Base-by-base conservation (phyloP, 2,113 vertebrate species). In the Ceyx margarethae region DNA sequence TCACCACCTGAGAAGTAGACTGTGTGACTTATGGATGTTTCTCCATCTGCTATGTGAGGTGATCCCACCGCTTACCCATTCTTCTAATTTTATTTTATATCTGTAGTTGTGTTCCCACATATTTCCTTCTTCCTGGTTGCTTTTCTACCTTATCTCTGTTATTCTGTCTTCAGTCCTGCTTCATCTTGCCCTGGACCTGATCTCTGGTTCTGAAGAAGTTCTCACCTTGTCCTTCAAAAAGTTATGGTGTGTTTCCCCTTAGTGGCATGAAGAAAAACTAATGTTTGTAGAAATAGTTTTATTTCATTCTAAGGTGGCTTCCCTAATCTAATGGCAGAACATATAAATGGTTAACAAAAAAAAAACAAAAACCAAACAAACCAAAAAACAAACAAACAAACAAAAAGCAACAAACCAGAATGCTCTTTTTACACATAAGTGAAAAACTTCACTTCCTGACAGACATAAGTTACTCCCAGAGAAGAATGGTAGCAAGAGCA, bases 401-500 rank as follows among this genome's bases (percentile, higher is more conserved):
- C 37, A 37, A 37, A 37, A 37, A 37, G 10, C 37, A 37, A 37
- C 37, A 37, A 37, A 37, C 10, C 37, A 68, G 15, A 79, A 51
- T 57, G 4, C 3, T 12, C 11, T 78, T 82, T 60, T 53, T 1
- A 4, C 2, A 7, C 1, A 0, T 29, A 15, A 18, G 14, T 33
- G 20, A 19, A 72, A 72, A 60, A 15, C 3, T 61, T 15, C 33
- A 6, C 17, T 76, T 92, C 43, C 23, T 61, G 6, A 4, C 60
- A 26, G 50, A 6, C 28, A 8, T 56, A 81, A 71, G 11, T 37
- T 15, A 35, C 3, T 58, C 22, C 19, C 37, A 61, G 69, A 85
- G 48, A 12, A 57, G 45, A 72, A 56, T 9, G 11, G 22, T 50
- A 50, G 21, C 21, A 22, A 50, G 22, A 21, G 22, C 48, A 50